Conservation (phyloP, 2,797 vertebrate genomes). For the Lithobates pipiens region DNA sequence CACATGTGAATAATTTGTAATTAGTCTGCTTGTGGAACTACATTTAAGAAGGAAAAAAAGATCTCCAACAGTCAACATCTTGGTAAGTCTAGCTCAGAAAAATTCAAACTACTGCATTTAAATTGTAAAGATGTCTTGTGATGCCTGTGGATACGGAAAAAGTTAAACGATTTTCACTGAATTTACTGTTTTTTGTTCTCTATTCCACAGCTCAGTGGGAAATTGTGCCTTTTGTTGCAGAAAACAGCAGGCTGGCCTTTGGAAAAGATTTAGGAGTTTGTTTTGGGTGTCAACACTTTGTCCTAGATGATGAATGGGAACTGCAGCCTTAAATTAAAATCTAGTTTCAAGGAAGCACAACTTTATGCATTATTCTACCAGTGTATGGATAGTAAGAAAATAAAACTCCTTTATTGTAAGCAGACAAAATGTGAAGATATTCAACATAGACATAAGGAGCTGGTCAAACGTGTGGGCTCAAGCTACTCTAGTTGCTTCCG, state of each 20-base stretch:
- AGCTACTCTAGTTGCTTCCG: neutral
- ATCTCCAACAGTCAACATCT: neutral
- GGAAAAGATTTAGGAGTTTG: conserved; percentile 59
- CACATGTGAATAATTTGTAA: too few relatives aligned
- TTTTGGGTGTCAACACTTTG: conserved; percentile 60
- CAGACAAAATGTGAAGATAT: neutral
- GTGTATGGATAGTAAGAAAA: conserved; percentile 19
- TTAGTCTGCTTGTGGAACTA: neutral
- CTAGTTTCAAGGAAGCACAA: conserved; percentile 19
- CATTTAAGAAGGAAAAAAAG: neutral
- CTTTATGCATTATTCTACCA: conserved; percentile 51
- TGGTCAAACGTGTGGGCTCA: neutral
- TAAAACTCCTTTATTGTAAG: neutral
- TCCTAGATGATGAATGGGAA: conserved; percentile 56
- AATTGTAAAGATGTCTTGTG: conserved; percentile 49
- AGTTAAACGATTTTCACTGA: conserved; percentile 43
- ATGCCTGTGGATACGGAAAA: conserved; percentile 49
- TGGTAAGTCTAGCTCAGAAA: neutral
- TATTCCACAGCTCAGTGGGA: conserved; percentile 49
- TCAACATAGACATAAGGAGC: neutral
- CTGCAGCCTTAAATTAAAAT: conserved; percentile 46
- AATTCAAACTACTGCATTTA: conserved; percentile 10
- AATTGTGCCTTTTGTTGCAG: conserved; percentile 54
- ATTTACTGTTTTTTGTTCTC: conserved; percentile 57
- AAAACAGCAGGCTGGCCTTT: conserved; percentile 56